Evolutionary conservation across 2,113 vertebrate genomes (phyloP).

Genomic region (Macrotis lagotis): DNA sequence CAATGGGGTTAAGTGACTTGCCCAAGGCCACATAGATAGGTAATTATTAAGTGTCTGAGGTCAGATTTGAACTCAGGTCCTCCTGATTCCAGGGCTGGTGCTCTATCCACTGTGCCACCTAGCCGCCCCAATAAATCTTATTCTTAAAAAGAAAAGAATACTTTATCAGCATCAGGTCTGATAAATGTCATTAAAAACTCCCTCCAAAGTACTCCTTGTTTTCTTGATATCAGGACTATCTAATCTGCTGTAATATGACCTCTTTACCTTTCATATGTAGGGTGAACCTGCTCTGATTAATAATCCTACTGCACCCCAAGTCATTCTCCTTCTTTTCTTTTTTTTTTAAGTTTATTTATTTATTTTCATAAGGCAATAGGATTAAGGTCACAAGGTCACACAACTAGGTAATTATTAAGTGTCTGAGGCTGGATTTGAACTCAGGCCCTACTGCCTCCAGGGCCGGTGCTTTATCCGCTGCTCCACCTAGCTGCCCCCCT

Average conservation of each 20-base stretch:
- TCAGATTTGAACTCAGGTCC: no score
- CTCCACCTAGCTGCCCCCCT: neutral
- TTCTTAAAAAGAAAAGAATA: neutral
- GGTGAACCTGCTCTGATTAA: neutral
- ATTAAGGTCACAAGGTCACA: no score
- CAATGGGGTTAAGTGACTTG: no score
- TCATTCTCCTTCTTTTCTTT: neutral
- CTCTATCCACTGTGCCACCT: no score
- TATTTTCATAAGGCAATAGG: no score
- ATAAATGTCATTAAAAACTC: neutral
- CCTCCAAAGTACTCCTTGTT: neutral
- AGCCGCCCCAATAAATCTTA: neutral
- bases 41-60: no score
- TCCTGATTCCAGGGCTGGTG: no score
- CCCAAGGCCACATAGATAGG: no score
- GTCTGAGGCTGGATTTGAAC: no score
- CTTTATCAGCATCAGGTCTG: neutral
- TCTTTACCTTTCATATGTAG: neutral
- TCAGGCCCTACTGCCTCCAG: no score
- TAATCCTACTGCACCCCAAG: neutral
- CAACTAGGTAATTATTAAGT: no score
- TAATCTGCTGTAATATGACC: neutral
- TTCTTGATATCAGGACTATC: neutral
- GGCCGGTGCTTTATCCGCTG: neutral
- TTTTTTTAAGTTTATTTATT: neutral